Conservation (phyloP, 2,113 vertebrate genomes). For the Petrocephalus zakoni region DNA sequence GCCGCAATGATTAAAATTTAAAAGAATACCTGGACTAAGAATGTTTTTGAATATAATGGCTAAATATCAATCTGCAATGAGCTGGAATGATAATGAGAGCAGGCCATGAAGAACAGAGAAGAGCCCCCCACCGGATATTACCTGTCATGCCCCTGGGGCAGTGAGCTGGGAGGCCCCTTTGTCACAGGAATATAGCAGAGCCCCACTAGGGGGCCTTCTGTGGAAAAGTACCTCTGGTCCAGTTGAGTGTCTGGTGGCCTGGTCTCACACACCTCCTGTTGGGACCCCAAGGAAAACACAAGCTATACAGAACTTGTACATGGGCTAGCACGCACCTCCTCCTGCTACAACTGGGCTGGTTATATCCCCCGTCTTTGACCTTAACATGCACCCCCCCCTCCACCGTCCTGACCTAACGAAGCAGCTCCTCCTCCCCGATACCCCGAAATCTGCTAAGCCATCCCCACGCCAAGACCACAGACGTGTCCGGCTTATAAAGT, state of each 20-base stretch:
- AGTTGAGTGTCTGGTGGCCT: background rate
- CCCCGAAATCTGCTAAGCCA: background rate
- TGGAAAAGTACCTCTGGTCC: background rate
- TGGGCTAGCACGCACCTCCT: background rate
- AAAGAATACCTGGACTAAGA: background rate
- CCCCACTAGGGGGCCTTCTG: background rate
- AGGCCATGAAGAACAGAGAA: background rate
- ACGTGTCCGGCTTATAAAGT: background rate
- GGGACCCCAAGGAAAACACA: background rate
- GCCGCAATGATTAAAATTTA: conserved; percentile 41
- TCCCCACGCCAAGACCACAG: background rate
- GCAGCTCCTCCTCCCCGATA: background rate
- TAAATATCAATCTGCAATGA: conserved; percentile 28
- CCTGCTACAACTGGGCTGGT: background rate
- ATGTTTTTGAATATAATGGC: conserved; percentile 52
- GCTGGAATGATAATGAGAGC: conserved; percentile 26
- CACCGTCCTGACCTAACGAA: background rate
- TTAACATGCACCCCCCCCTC: background rate
- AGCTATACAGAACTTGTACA: background rate
- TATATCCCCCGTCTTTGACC: background rate
- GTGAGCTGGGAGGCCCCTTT: background rate
- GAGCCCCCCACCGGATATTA: background rate
- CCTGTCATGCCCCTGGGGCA: background rate
- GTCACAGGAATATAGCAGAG: background rate
- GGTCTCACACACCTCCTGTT: background rate